phyloP scores from a whole-genome alignment of 2,797 vertebrate genomes.

The Rhinichthys osculus region DNA sequence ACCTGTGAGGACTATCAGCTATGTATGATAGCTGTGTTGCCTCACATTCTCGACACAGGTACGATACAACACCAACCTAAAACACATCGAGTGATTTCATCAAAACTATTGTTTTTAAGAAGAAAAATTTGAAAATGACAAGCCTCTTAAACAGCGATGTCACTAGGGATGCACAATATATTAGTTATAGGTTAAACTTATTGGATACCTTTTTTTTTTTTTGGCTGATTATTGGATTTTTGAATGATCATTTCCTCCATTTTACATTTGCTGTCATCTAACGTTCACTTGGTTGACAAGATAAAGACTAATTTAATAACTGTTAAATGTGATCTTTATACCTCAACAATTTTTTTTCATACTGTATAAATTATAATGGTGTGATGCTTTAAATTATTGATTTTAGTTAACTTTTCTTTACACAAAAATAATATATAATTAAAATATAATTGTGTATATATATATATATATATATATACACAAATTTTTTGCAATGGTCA shows the following conservation, averaged over 20 bases:
- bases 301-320: not conserved
- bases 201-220: not conserved
- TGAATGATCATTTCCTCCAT: not conserved
- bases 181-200: not conserved
- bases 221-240: not conserved
- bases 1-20: constrained; percentile 93
- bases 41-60: constrained; percentile 98
- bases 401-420: not conserved
- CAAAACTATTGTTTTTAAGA: not conserved
- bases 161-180: not conserved
- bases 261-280: not conserved
- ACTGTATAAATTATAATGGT: not conserved
- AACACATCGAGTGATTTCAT: not conserved
- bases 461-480: too few species aligned
- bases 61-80: not conserved
- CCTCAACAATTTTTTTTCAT: too few species aligned
- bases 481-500: not conserved
- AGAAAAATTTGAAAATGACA: not conserved
- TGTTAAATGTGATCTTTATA: not conserved
- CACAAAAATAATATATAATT: not conserved
- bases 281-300: not conserved
- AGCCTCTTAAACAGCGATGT: not conserved
- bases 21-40: constrained; percentile 91
- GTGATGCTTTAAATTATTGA: not conserved
- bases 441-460: too few species aligned